Evolutionary conservation across 2,888 invertebrate genomes (phyloP).

Genomic region (Dorcus parallelipipedus): DNA sequence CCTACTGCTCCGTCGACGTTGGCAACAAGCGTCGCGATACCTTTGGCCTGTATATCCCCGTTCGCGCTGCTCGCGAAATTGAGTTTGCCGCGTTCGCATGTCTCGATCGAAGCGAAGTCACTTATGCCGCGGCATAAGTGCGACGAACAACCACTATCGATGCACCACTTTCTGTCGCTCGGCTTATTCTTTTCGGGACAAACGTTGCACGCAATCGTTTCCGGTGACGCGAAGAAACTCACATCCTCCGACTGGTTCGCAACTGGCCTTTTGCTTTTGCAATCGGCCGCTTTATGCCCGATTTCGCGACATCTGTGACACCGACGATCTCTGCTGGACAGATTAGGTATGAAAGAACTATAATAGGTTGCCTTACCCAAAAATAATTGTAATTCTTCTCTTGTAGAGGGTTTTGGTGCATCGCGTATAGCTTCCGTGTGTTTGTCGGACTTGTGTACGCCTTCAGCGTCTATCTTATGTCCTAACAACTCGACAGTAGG

Average conservation of each 20-base stretch:
- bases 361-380: too few species aligned
- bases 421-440: too few species aligned
- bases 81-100: background rate
- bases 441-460: too few species aligned
- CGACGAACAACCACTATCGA: slow-evolving; percentile 9
- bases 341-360: too few species aligned
- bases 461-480: too few species aligned
- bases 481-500: too few species aligned
- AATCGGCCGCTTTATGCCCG: slow-evolving; percentile 8
- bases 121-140: slow-evolving; percentile 1
- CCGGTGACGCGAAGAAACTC: background rate
- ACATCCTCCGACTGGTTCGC: background rate
- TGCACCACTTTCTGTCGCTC: background rate
- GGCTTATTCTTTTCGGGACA: too few species aligned
- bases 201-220: background rate
- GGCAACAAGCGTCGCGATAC: background rate
- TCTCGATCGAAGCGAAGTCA: background rate
- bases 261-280: background rate
- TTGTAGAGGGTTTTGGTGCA: too few species aligned
- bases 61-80: slow-evolving; percentile 3
- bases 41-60: slow-evolving; percentile 1
- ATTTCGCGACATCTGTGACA: slow-evolving; percentile 9
- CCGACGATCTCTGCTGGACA: too few species aligned
- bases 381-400: too few species aligned
- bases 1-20: background rate